Evolutionary conservation across 2,888 invertebrate species (phyloP).

Genomic region (Carcina quercana): DNA sequence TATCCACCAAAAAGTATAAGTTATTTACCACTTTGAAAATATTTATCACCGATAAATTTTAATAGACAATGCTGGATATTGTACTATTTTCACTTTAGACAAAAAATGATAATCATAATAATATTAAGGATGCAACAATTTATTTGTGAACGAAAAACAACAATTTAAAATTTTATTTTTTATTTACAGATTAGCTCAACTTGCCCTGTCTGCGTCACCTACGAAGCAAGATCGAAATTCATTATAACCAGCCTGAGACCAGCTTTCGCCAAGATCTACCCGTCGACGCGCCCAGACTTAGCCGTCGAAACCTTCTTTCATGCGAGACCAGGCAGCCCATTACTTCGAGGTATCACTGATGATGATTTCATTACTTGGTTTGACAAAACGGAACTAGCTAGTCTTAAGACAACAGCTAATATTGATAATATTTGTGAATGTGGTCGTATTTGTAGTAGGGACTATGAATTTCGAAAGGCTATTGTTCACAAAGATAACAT

Average conservation of each 20-base stretch:
- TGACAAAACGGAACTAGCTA: conserved; percentile 71
- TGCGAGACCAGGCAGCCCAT: conserved; percentile 72
- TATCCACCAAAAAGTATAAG: too few relatives aligned
- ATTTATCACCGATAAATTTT: too few relatives aligned
- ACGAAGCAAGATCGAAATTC: conserved; percentile 73
- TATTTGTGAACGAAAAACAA: background rate
- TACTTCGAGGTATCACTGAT: conserved; percentile 76
- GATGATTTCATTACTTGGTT: conserved; percentile 81
- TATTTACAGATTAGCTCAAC: conserved; percentile 67
- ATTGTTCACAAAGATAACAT: conserved; percentile 21
- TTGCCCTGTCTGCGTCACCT: conserved; percentile 78
- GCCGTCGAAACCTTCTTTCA: conserved; percentile 80
- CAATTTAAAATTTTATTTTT: background rate
- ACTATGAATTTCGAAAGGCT: conserved; percentile 52
- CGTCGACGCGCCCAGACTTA: conserved; percentile 75
- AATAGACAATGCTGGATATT: too few relatives aligned
- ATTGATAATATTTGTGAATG: conserved; percentile 73
- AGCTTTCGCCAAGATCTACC: conserved; percentile 77
- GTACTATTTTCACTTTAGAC: too few relatives aligned
- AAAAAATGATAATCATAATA: too few relatives aligned
- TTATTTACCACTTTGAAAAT: too few relatives aligned
- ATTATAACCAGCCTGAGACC: conserved; percentile 77
- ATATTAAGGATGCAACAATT: too few relatives aligned
- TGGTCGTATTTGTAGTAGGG: conserved; percentile 63
- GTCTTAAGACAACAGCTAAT: conserved; percentile 53